phyloP scores from a whole-genome alignment of 2,113 vertebrate species.

The Tonatia bakeri region DNA sequence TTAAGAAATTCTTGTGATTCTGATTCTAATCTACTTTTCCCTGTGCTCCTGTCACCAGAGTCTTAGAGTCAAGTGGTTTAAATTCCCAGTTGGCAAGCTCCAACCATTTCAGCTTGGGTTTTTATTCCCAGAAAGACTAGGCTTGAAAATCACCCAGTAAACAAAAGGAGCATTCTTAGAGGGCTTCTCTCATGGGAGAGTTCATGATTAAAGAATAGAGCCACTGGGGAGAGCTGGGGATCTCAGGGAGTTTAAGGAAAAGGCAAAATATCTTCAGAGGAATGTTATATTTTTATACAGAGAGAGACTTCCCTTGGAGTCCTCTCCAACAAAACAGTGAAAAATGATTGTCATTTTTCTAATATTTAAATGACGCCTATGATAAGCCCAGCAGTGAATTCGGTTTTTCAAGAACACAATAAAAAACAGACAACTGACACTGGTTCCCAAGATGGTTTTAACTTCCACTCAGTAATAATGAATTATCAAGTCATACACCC shows the following conservation, averaged over 20 bases:
- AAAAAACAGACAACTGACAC: not conserved
- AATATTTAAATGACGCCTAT: slow-evolving; percentile 42
- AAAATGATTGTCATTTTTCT: slow-evolving; percentile 51
- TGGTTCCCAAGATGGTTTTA: slow-evolving; percentile 7
- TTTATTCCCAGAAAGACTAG: slow-evolving; percentile 42
- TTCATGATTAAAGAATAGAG: not conserved
- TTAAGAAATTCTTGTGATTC: slow-evolving; percentile 33
- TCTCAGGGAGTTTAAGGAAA: not conserved
- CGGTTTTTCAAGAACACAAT: slow-evolving; percentile 33
- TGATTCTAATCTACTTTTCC: slow-evolving; percentile 44
- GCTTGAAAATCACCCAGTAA: slow-evolving; percentile 40
- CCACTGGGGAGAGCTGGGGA: not conserved
- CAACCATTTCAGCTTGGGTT: slow-evolving; percentile 50
- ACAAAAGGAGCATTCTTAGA: slow-evolving; percentile 27
- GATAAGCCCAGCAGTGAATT: slow-evolving; percentile 34
- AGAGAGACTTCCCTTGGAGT: not conserved
- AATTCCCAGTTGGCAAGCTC: slow-evolving; percentile 52
- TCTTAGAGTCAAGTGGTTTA: slow-evolving; percentile 61
- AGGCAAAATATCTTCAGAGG: slow-evolving; percentile 14
- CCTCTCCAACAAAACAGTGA: not conserved
- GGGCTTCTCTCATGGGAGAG: not conserved
- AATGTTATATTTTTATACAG: not conserved
- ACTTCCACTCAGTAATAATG: slow-evolving; percentile 30
- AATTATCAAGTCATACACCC: not conserved
- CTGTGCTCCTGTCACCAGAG: slow-evolving; percentile 30